These are phyloP conservation scores for Nemotelus pantherinus DNA, from an alignment of 2,888 invertebrate species.

Conservation along the genomic window DNA sequence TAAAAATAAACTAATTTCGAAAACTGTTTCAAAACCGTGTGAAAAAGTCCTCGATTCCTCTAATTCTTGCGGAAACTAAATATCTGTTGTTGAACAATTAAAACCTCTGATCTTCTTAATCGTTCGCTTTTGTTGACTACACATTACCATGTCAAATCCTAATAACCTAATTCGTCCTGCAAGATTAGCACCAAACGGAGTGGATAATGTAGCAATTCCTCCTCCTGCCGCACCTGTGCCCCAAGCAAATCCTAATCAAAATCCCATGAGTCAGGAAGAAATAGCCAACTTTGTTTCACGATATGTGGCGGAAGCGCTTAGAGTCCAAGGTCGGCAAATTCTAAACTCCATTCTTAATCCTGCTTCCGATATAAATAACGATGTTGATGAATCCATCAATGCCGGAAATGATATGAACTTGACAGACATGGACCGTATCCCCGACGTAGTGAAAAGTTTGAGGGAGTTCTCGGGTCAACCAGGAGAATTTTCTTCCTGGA, in stretches of 20 bases:
- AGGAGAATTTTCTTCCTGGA: slow-evolving; percentile 18
- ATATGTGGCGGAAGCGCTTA: slow-evolving; percentile 26
- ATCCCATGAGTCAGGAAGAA: not conserved
- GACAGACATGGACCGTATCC: not conserved
- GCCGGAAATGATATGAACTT: slow-evolving; percentile 6
- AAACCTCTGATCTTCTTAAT: no score
- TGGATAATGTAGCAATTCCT: not conserved
- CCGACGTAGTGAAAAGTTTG: slow-evolving; percentile 36
- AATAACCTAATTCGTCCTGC: slow-evolving; percentile 6
- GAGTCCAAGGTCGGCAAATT: slow-evolving; percentile 39
- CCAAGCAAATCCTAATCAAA: not conserved
- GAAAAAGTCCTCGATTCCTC: no score
- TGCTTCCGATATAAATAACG: slow-evolving; percentile 43
- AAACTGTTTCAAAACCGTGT: no score
- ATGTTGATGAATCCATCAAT: slow-evolving; percentile 35
- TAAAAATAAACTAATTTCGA: no score
- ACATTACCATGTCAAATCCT: not conserved
- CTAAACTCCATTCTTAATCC: slow-evolving; percentile 39
- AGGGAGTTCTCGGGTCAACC: slow-evolving; percentile 13
- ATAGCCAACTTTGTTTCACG: slow-evolving; percentile 6
- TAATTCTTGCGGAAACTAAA: no score
- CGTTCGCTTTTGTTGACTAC: not conserved
- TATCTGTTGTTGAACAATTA: no score
- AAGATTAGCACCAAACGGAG: not conserved
- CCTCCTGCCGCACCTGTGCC: not conserved